These are phyloP conservation scores for Tetrax tetrax DNA, from an alignment of 2,113 vertebrate genomes.

Conservation along the genomic window DNA sequence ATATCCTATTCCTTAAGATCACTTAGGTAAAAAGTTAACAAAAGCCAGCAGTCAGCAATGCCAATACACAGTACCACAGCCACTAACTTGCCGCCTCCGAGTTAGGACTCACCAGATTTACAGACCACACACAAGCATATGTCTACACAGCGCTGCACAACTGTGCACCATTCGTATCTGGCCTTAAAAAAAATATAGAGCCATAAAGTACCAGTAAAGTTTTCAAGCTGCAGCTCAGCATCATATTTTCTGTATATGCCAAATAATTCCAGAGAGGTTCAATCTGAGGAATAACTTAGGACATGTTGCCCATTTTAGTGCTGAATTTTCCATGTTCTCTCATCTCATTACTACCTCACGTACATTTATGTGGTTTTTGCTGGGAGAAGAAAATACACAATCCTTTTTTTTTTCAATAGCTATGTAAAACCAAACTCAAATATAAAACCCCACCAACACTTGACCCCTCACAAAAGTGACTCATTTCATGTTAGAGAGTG, in stretches of 20 bases:
- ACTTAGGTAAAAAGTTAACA: too few relatives aligned
- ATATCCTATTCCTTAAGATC: neutral
- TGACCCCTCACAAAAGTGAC: neutral
- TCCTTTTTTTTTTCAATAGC: neutral
- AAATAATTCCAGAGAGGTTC: neutral
- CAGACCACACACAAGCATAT: accelerated
- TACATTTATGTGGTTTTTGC: neutral
- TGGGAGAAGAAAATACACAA: neutral
- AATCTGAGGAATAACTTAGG: neutral
- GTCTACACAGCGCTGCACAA: accelerated
- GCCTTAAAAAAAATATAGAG: neutral
- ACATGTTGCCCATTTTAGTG: neutral
- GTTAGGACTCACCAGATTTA: neutral
- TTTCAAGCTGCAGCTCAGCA: neutral
- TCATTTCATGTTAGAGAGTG: neutral
- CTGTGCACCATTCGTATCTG: too few relatives aligned
- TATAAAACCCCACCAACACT: too few relatives aligned
- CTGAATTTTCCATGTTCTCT: neutral
- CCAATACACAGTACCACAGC: neutral
- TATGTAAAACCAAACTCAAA: neutral
- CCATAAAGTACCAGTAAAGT: neutral
- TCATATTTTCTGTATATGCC: neutral
- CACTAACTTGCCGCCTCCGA: neutral
- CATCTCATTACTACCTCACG: neutral
- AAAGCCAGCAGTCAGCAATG: neutral